Base-by-base conservation (phyloP, 2,888 invertebrate species). In the Andrena bucephala region DNA sequence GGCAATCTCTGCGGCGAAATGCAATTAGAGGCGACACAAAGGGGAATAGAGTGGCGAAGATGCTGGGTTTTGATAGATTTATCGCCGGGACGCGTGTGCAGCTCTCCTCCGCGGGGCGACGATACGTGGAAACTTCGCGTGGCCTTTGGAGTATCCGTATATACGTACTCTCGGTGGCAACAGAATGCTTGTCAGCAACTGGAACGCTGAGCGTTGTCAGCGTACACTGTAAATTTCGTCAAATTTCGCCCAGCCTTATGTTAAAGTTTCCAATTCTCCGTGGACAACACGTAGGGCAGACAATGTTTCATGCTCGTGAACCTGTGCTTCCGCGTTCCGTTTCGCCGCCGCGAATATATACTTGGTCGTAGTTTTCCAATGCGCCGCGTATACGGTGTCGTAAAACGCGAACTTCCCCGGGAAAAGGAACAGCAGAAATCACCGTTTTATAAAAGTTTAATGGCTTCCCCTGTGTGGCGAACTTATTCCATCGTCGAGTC, bases 11-110 rank as follows among this genome's bases (percentile, higher is more conserved):
- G 36, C 16, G 59, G 42, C 20, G 60, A 52, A 42, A 75, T 27
- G 29, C 75, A 75, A 75, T 78, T 78, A 78, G 31, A 31, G 67
- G 66, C 13, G 52, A 42, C 29, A 66, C n/a, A 36, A 60, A 42
- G 42, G 33, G 31, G 20, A 48, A 54, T 24, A 20, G 50, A 27
- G 52, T 10, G 10, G 33, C 13, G 59, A 36, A 67, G 60, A 62
- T 42, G 74, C 52, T 7, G 36, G 60, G 20, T 42, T 13, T 7
- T 27, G 31, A n/a, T 68, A 20, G 67, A 78, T 78, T 75, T 75
- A 78, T 78, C 29, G 50, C 42, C 29, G 24, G 16, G 29, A 31
- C 42, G 52, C 24, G 52, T 24, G 20, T n/a, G 20, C 59, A 6
- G 31, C 60, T 20, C 27, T 54, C 13, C 52, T 29, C 27, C 29